Base-by-base conservation (phyloP, 2,797 vertebrate species). In the Rhinatrema bivittatum region DNA sequence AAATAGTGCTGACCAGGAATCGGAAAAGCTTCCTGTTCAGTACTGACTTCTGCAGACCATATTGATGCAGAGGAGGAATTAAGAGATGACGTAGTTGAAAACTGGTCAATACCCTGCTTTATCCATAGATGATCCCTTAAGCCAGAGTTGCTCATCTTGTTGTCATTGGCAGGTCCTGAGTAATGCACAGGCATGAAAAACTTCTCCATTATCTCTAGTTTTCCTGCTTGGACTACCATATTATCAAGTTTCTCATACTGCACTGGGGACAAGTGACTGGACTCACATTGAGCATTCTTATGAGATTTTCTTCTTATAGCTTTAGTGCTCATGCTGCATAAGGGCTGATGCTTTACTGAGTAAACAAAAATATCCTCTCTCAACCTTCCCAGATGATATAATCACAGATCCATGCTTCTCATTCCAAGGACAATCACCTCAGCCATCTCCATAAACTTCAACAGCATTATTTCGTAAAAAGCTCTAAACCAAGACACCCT, bases 171-270 rank as follows among this genome's bases (percentile, higher is more conserved):
- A 19, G 50, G 53, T 23, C n/a, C n/a, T n/a, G n/a, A n/a, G n/a
- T n/a, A n/a, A n/a, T 62, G 71, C 44, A 85, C 65, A 4, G 85
- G 84, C 15, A 67, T 84, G 34, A 89, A 71, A 53, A 66, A 46
- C 31, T 65, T 78, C 34, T 72, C 68, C 59, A 70, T 73, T 30
- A 70, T 58, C 21, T 42, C 41, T 18, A 40, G 24, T 18, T 64
- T 66, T 31, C 49, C 32, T 16, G 45, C 35, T 17, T 38, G 47
- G 9, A 56, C 14, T 15, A 53, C 33, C 14, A 25, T 23, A 3
- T 21, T 20, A 7, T 16, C 17, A 2, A 21, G 30, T 20, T 2
- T 16, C 9, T 8, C 20, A 20, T 48, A 51, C 9, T 10, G 35
- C 4, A 16, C 26, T 1, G 29, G 35, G 13, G 27, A 15, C 14